A percentile compares a stretch with the other conserved stretches of the same genome.
Evolutionary conservation across 2,888 invertebrate genomes (phyloP).

Genomic region (Drosophila putrida): DNA sequence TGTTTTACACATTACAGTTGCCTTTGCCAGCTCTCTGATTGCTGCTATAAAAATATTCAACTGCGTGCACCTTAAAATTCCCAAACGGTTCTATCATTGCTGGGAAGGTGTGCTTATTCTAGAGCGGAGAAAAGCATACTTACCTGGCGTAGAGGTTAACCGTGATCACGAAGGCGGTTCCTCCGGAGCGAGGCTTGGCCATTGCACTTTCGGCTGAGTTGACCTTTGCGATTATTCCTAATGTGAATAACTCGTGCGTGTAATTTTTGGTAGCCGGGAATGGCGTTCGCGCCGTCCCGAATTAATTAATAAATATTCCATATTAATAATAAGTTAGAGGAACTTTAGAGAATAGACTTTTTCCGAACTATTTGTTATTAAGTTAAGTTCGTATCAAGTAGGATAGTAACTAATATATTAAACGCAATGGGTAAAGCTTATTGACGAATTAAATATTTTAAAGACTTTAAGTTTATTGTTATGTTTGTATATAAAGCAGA

Average conservation of each 20-base stretch:
- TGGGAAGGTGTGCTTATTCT: neutral
- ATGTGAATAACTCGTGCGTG: constrained; percentile 75
- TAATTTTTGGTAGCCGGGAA: constrained; percentile 78
- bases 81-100: constrained; percentile 24
- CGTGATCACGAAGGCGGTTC: constrained; percentile 79
- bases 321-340: too few species aligned
- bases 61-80: constrained; percentile 30
- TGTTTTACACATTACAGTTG: neutral
- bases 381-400: too few species aligned
- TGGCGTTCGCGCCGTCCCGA: constrained; percentile 76
- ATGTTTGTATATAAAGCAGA: neutral
- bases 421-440: too few species aligned
- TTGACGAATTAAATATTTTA: neutral
- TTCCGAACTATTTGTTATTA: too few species aligned
- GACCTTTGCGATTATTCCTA: constrained; percentile 79
- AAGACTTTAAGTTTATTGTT: neutral
- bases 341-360: too few species aligned
- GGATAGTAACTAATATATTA: too few species aligned
- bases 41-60: neutral
- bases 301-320: constrained; percentile 24
- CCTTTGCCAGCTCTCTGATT: neutral
- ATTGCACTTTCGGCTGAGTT: constrained; percentile 74
- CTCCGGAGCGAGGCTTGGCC: constrained; percentile 76
- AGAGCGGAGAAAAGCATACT: constrained; percentile 55
- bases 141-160: constrained; percentile 80